Evolutionary conservation across 2,888 invertebrate genomes (phyloP), one percentile per base, ranked within the genome.

Genomic region (Amiota minor): DNA sequence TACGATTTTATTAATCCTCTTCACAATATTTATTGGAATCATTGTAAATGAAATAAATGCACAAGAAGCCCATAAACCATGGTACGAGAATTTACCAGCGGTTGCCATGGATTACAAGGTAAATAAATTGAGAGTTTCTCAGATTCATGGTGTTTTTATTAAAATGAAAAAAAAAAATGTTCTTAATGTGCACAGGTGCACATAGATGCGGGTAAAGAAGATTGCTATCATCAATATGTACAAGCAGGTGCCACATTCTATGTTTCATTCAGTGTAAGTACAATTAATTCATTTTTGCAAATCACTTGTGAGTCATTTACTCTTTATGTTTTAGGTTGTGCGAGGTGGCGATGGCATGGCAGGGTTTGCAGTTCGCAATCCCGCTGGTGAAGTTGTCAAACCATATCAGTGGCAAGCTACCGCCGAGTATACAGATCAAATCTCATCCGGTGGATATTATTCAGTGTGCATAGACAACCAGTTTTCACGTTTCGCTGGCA

Each of bases 91-190:
- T 80, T 90, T 96, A 73, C 97, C 97, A 12, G 97, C 97, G 11
- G 96, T 97, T 49, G 96, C 97, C 1, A 97, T 97, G 95, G 98
- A 98, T 88, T 98, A 98, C 89, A 97, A 97, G 91, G 95, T 79
- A 61, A 64, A 62, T 11, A 18, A 61, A 18, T n/a, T n/a, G 6
- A 56, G 9, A 56, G 18, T 56, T 56, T 12, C 2, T 1, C 10
- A 56, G 10, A n/a, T 20, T 16, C 20, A 16, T 3, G 20, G 6
- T 55, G 55, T 18, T n/a, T 56, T 14, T 56, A 56, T 12, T 59
- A 18, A 10, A 18, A 16, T 59, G 23, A 1, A 18, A 9, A 23
- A 3, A 2, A 8, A 23, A 20, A 61, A 35, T 35, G 6, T 35
- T 35, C 35, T 35, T 35, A 35, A 35, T 35, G 35, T 3, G 23